Percentiles rank a stretch among this genome's conserved stretches.
phyloP scores from a whole-genome alignment of 2,888 invertebrate genomes.

The Malachius bipustulatus region DNA sequence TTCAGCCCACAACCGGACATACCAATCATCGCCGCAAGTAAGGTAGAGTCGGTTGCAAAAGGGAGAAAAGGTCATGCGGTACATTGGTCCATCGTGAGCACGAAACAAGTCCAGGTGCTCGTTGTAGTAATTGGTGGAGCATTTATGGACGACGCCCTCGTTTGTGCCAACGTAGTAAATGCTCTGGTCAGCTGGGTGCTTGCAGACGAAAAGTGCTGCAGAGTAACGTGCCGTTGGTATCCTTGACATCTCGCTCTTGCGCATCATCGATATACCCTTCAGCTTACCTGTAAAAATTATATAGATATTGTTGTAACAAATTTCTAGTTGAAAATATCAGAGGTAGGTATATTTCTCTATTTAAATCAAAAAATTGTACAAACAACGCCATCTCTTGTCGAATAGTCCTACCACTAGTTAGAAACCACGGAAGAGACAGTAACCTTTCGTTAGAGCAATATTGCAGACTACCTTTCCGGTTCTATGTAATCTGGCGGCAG shows the following conservation, averaged over 20 bases:
- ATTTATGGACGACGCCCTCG: constrained; percentile 74
- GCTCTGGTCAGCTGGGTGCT: constrained; percentile 49
- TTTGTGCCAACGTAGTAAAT: constrained; percentile 72
- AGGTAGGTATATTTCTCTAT: no score
- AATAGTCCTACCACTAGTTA: no score
- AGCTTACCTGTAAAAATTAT: no score
- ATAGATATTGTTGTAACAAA: no score
- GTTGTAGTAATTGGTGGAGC: constrained; percentile 72
- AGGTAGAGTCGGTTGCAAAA: constrained; percentile 57
- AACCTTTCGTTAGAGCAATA: no score
- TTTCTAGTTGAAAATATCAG: no score
- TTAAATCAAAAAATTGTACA: no score
- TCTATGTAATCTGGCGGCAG: no score
- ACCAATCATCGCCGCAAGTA: constrained; percentile 70
- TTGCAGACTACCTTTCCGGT: no score
- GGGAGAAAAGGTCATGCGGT: constrained; percentile 58
- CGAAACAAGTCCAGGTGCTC: constrained; percentile 35
- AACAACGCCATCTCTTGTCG: no score
- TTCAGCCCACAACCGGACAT: constrained; percentile 63
- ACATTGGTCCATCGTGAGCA: constrained; percentile 68
- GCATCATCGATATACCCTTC: constrained; percentile 29
- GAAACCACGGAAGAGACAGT: no score
- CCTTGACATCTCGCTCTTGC: constrained; percentile 30
- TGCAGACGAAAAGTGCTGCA: constrained; percentile 49
- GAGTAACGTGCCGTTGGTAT: constrained; percentile 42